Conservation (phyloP, 1,140 invertebrate genomes). For the Cyclargus thomasi region DNA sequence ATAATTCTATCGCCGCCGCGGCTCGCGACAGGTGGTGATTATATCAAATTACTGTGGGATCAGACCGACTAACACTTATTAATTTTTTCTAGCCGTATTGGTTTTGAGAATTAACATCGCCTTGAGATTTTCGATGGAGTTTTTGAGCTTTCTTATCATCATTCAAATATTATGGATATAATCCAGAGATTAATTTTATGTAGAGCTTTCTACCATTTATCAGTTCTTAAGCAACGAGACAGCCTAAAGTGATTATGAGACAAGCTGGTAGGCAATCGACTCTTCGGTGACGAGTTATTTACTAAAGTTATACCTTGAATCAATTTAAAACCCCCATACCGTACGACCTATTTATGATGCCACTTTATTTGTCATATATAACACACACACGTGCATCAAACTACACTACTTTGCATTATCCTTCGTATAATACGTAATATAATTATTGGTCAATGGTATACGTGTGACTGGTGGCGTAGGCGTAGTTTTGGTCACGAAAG, state of each 20-base stretch:
- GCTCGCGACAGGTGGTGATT: constrained; percentile 47
- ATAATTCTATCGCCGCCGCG: constrained; percentile 33
- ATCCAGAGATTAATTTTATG: not conserved
- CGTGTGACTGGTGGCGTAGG: too few species aligned
- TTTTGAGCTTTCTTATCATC: not conserved
- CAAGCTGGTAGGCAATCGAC: not conserved
- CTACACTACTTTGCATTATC: too few species aligned
- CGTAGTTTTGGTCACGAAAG: too few species aligned
- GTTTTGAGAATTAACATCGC: not conserved
- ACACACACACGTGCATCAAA: too few species aligned
- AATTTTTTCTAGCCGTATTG: constrained; percentile 11
- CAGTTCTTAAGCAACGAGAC: not conserved
- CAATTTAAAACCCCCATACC: too few species aligned
- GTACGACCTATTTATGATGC: too few species aligned
- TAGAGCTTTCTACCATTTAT: not conserved
- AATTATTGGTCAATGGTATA: too few species aligned
- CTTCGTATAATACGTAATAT: too few species aligned
- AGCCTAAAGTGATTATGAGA: not conserved
- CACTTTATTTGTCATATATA: too few species aligned
- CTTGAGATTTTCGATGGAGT: not conserved
- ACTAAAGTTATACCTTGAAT: not conserved
- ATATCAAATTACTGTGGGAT: constrained; percentile 48
- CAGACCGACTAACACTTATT: constrained; percentile 16
- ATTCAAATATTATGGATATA: not conserved
- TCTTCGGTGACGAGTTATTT: not conserved